Evolutionary conservation across 2,797 vertebrate species (phyloP), one percentile per base, ranked within the genome.

Genomic region (Oryzias dopingdopingensis): DNA sequence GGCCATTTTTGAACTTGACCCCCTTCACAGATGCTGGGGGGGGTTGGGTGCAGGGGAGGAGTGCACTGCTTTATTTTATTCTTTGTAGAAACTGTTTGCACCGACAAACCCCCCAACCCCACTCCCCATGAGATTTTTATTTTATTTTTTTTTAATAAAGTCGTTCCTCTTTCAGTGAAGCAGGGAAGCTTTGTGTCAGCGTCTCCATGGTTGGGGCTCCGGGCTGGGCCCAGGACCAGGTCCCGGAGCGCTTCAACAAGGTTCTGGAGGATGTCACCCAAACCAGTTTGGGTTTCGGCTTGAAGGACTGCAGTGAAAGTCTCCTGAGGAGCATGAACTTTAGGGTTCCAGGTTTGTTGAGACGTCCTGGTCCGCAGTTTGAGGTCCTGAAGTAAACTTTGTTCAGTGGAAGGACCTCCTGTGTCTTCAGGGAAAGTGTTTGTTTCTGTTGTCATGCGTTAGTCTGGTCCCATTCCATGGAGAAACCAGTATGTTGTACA

Each of bases 401-500:
- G 91, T 91, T 81, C 80, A 83, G 26, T 6, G 26, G 26, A 26
- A 26, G 26, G 26, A 26, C 26, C 6, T 26, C 26, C 88, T 88
- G 89, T 72, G 81, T 87, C 90, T 91, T 86, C 79, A 89, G 90
- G 91, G 85, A 90, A 90, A 83, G 20, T 22, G 89, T 92, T 93
- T 90, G 80, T 93, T 91, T 93, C 90, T 92, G 87, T 88, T 90
- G 86, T 74, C 91, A 93, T 92, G 83, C 90, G 84, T 90, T 89
- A 43, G 58, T 67, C 37, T 20, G 43, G 46, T 93, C 93, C 92
- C 92, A 93, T 94, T 94, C 93, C 89, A 91, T 92, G 91, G 92
- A 96, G 93, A 92, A 92, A 92, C 91, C 94, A 91, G 94, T 96
- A 96, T 96, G 95, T 97, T 97, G 95, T 96, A 95, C 95, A 96